Evolutionary conservation across 2,797 vertebrate genomes (phyloP), one percentile per base, ranked within the genome.

Genomic region (Eurystomus glaucurus): DNA sequence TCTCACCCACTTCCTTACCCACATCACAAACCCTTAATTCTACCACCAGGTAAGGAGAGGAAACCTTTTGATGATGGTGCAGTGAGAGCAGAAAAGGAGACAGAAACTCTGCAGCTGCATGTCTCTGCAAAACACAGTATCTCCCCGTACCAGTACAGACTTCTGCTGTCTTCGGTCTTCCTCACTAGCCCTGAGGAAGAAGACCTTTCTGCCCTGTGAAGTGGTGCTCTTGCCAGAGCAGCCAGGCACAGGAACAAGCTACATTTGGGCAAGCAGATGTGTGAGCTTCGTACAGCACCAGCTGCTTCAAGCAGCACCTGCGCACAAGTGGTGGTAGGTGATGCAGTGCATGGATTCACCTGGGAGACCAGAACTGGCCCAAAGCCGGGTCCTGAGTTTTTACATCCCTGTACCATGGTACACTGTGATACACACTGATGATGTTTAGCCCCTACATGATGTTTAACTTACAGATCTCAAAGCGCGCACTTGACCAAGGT

Each of bases 341-440:
- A 55, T 1, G 31, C 2, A 35, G 35, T 35, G 1, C 0, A 0
- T 72, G 33, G 18, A 22, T 74, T 74, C 51, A 22, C 13, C 5
- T 31, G 41, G 16, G 55, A 70, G 7, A 66, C 23, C 26, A 65
- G 46, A 76, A 28, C 26, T 51, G 14, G 23, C 51, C 54, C 64
- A 64, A 60, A 64, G 11, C 12, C 28, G 45, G 43, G 22, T 10
- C 52, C 19, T 28, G 46, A 29, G 13, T 69, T 85, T 76, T 75
- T 0, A 0, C 6, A 13, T 72, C 77, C 15, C 69, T 2, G 0
- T 66, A 22, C 0, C 1, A 17, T 21, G 18, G 10, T 77, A 58
- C 33, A n/a, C 22, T 0, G 0, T 37, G 28, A 21, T 26, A 22
- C 22, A 35, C 12, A 23, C 7, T 29, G 7, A 15, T 54, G 41